Conservation (phyloP, 2,113 vertebrate genomes). For the Ceyx margarethae region DNA sequence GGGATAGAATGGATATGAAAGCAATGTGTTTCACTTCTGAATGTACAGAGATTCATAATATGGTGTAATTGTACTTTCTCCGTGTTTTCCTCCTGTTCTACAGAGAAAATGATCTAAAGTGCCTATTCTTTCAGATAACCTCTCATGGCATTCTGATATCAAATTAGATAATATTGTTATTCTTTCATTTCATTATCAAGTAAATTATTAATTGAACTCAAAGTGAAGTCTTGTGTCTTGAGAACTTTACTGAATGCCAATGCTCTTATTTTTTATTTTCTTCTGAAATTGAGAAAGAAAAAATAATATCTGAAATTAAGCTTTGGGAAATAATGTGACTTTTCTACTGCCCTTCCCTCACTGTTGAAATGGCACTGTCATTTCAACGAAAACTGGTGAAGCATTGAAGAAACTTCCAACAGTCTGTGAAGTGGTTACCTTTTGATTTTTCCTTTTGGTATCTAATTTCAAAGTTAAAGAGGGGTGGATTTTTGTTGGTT, state of each 20-base stretch:
- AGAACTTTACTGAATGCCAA: background rate
- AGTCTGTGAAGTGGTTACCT: background rate
- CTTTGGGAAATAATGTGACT: background rate
- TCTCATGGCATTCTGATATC: conserved; percentile 1
- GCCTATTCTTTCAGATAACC: background rate
- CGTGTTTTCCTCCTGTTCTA: background rate
- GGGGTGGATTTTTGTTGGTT: no score
- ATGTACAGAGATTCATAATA: background rate
- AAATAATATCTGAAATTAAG: conserved; percentile 11
- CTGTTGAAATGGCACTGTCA: background rate
- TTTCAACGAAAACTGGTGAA: background rate
- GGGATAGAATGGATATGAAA: background rate
- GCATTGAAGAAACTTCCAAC: background rate
- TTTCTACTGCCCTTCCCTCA: background rate
- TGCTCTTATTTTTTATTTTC: background rate
- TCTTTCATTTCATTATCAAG: conserved; percentile 11
- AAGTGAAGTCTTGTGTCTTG: no score
- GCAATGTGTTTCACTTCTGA: background rate
- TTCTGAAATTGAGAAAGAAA: conserved; percentile 41
- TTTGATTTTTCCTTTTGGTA: background rate
- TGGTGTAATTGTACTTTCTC: background rate
- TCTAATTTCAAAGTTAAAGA: background rate
- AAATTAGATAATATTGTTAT: conserved; percentile 33
- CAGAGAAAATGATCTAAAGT: background rate
- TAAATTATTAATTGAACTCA: background rate